A percentile compares a stretch with the other conserved stretches of the same genome.
These are phyloP conservation scores for Chelmon rostratus DNA, from an alignment of 2,797 vertebrate species.

Conservation along the genomic window DNA sequence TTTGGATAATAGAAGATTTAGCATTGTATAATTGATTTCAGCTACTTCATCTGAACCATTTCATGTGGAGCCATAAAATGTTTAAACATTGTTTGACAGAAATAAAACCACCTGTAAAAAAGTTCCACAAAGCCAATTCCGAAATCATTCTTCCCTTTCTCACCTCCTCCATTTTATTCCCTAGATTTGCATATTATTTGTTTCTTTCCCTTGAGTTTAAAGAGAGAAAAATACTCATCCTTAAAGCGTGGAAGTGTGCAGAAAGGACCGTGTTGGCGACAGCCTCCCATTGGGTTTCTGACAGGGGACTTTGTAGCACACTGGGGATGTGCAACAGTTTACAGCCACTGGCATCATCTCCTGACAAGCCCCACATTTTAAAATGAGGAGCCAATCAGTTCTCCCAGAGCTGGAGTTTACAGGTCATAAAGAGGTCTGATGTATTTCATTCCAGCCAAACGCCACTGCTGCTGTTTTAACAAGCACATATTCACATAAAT, in stretches of 20 bases:
- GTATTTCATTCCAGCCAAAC: slow-evolving; percentile 45
- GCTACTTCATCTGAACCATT: slow-evolving; percentile 30
- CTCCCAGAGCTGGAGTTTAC: slow-evolving; percentile 53
- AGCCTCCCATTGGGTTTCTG: slow-evolving; percentile 65
- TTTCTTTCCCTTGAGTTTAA: slow-evolving; percentile 66
- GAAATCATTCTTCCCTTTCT: slow-evolving; percentile 38
- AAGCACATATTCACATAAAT: slow-evolving; percentile 18
- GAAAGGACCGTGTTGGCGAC: slow-evolving; percentile 54
- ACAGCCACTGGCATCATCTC: slow-evolving; percentile 67
- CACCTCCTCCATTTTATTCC: slow-evolving; percentile 30
- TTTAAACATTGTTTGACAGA: slow-evolving; percentile 57
- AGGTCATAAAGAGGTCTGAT: slow-evolving; percentile 67
- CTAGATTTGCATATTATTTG: slow-evolving; percentile 73
- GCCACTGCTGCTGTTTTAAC: background rate
- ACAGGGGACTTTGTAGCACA: slow-evolving; percentile 66
- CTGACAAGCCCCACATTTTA: slow-evolving; percentile 59
- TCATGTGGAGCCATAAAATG: slow-evolving; percentile 45
- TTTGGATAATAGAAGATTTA: slow-evolving; percentile 57
- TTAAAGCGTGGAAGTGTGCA: slow-evolving; percentile 54
- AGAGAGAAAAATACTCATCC: slow-evolving; percentile 56
- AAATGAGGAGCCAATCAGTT: slow-evolving; percentile 69
- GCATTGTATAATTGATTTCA: slow-evolving; percentile 63
- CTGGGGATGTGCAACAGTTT: slow-evolving; percentile 66
- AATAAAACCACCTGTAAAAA: slow-evolving; percentile 40
- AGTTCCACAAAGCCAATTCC: slow-evolving; percentile 34